A percentile compares a stretch with the other conserved stretches of the same genome.
phyloP scores from a whole-genome alignment of 2,113 vertebrate species.

The Nycticryphes semicollaris region DNA sequence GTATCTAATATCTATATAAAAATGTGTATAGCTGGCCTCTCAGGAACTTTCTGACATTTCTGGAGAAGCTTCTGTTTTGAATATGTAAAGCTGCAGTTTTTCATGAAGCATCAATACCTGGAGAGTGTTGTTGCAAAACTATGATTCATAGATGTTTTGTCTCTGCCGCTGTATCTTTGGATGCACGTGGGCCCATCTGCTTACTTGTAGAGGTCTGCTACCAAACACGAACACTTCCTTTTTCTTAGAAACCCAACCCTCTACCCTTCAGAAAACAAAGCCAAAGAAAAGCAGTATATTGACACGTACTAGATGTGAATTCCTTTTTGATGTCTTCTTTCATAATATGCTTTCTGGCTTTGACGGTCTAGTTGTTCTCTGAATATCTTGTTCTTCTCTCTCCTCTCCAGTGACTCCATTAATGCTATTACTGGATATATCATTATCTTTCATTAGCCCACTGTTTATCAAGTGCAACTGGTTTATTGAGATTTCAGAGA shows the following conservation, averaged over 20 bases:
- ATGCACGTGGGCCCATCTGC: rapidly evolving
- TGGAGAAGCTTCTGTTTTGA: background rate
- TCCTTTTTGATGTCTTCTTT: background rate
- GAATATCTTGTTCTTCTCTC: background rate
- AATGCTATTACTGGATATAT: background rate
- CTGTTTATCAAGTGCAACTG: background rate
- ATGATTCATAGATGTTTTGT: background rate
- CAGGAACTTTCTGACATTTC: background rate
- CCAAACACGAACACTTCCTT: background rate
- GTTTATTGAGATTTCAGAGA: background rate
- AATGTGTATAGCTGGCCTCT: background rate
- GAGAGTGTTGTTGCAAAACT: background rate
- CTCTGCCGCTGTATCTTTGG: background rate
- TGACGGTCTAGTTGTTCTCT: background rate
- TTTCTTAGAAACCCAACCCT: background rate
- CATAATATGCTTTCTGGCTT: background rate
- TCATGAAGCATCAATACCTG: background rate
- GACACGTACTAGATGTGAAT: background rate
- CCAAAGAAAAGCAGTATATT: background rate
- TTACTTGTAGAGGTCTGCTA: background rate
- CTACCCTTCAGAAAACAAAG: background rate
- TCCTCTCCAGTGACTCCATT: background rate
- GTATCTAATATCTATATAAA: background rate
- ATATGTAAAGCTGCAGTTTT: background rate
- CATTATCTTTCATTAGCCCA: background rate